phyloP scores from a whole-genome alignment of 1,140 invertebrate genomes.

The Ostrea denselamellosa region DNA sequence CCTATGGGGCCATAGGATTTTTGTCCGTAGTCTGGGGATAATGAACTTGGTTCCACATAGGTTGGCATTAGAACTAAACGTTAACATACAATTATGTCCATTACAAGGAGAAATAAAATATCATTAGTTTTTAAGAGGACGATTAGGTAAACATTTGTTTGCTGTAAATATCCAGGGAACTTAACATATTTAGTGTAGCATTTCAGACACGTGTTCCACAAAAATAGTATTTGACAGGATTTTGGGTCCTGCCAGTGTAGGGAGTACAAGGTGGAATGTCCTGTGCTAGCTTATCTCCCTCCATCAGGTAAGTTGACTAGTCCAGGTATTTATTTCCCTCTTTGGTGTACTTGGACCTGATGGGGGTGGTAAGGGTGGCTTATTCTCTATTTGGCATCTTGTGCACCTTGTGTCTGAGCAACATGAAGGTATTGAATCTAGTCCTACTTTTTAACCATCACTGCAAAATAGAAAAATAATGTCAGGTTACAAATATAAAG shows the following conservation, averaged over 20 bases:
- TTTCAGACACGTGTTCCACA: background rate
- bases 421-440: conserved; percentile 1
- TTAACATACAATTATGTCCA: background rate
- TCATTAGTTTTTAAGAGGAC: background rate
- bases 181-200: background rate
- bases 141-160: background rate
- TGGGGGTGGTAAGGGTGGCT: conserved; percentile 30
- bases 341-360: background rate
- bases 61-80: background rate
- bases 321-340: background rate
- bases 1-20: conserved; percentile 7
- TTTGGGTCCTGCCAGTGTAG: background rate
- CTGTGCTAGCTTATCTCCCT: conserved; percentile 17
- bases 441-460: conserved; percentile 11
- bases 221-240: background rate
- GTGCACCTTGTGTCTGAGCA: conserved; percentile 35
- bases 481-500: too few species aligned
- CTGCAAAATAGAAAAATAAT: background rate
- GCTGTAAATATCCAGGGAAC: conserved; percentile 8
- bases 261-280: conserved; percentile 27
- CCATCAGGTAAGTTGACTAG: conserved; percentile 30
- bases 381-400: conserved; percentile 12
- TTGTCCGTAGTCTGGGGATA: conserved; percentile 17
- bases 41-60: conserved; percentile 34
- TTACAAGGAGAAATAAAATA: conserved; percentile 8